Base-by-base conservation (phyloP, 2,113 vertebrate species). In the Semicossyphus pulcher region DNA sequence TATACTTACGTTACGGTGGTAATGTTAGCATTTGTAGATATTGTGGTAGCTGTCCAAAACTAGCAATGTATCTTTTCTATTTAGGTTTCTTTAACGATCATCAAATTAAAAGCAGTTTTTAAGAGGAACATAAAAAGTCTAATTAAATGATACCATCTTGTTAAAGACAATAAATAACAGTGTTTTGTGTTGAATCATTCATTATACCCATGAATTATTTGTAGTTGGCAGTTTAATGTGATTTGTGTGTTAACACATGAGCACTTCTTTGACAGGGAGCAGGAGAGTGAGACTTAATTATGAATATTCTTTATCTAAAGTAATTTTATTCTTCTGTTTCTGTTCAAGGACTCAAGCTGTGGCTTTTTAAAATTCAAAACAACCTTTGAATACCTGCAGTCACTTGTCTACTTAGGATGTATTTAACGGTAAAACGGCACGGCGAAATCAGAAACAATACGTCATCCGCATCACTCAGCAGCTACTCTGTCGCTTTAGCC, bases 381-480 rank as follows among this genome's bases (percentile, higher is more conserved):
- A 10, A 54, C 18, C 53, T 14, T 7, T 45, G 34, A 68, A 45
- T 39, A 14, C 73, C 48, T 39, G 1, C 34, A 26, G 34, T 48
- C 47, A 18, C 29, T 16, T 5, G 4, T 47, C 58, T 51, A 0
- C 7, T 41, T 32, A 49, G 57, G 28, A 7, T 63, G 71, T 47
- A 3, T 68, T 45, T 57, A 59, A 57, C 76, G 23, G 74, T 29
- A 28, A 68, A 85, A 39, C 53, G 48, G 32, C 78, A 41, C 2
- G 3, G 37, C 23, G 21, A 72, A 70, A 75, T 65, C 34, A 56
- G 42, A 71, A 54, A 66, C 74, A 59, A 63, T 63, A 29, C 58
- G 70, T 83, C 76, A 58, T 76, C 79, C 59, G 63, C 31, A 45
- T 76, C 68, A 58, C 65, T 76, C 70, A 62, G 47, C 18, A 49